Base-by-base conservation (phyloP, 2,888 invertebrate species). In the Acleris laterana region DNA sequence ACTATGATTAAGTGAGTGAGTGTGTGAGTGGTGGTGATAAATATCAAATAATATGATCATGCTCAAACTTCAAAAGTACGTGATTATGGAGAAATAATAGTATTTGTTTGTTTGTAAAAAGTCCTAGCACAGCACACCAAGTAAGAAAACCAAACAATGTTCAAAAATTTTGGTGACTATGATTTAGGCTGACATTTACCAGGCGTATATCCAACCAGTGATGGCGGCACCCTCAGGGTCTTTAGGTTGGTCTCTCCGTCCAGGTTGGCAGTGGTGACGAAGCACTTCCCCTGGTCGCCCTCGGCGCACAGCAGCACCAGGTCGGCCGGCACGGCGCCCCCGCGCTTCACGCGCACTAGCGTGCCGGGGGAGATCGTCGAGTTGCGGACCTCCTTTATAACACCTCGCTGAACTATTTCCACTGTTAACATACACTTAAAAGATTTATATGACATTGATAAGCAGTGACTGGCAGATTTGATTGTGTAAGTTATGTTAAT, bases 181-280 rank as follows among this genome's bases (percentile, higher is more conserved):
- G 32, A 38, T 13, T 38, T 38, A 13, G 38, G 32, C 11, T 3
- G 56, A 17, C 16, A 64, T 72, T 68, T 76, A 93, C 93, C 93
- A 74, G 91, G 81, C 1, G 90, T 85, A 63, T 84, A 92, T 16
- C 88, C 90, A 0, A 89, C 77, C 3, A 93, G 78, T 0, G 93
- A 85, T 3, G 87, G 84, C 0, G 90, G 90, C 1, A 93, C 93
- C 67, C 93, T 79, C 65, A 93, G 69, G 66, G 95, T 95, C 90
- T 96, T 96, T 55, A 96, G 87, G 79, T 96, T 96, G 1, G 96
- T 96, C 85, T 96, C 96, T 0, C 97, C 97, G 77, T 97, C 97
- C 53, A 97, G 91, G 85, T 97, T 97, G n/a, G 97, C 96, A 0
- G 97, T 97, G 38, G 96, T 97, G 53, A 97, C 94, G 83, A 94